phyloP scores from a whole-genome alignment of 2,888 invertebrate genomes.

The Tipula confusa region DNA sequence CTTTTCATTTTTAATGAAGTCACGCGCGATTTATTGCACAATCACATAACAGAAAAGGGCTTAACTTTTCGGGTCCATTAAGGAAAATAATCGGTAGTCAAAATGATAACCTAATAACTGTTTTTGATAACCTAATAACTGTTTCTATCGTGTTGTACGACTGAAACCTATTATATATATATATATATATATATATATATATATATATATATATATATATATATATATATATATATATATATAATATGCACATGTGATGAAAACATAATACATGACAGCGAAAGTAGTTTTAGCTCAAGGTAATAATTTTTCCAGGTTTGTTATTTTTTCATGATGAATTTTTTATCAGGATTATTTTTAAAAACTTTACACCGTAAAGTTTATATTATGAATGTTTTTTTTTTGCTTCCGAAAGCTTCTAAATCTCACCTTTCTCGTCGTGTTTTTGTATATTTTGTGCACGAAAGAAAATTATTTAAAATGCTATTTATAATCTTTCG shows the following conservation, averaged over 20 bases:
- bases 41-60: no score
- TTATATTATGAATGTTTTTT: neutral
- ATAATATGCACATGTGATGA: neutral
- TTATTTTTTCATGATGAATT: neutral
- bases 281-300: neutral
- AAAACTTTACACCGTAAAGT: neutral
- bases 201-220: neutral
- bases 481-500: neutral
- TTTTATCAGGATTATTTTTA: neutral
- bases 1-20: no score
- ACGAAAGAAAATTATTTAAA: neutral
- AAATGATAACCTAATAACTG: no score
- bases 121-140: no score
- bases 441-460: neutral
- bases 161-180: no score
- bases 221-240: neutral
- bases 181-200: neutral
- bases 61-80: no score
- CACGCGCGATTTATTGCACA: no score
- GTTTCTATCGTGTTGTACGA: no score
- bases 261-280: neutral
- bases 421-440: neutral
- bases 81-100: no score
- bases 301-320: neutral
- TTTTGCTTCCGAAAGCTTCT: neutral